Conservation (phyloP, 2,113 vertebrate genomes). For the Nerophis ophidion region DNA sequence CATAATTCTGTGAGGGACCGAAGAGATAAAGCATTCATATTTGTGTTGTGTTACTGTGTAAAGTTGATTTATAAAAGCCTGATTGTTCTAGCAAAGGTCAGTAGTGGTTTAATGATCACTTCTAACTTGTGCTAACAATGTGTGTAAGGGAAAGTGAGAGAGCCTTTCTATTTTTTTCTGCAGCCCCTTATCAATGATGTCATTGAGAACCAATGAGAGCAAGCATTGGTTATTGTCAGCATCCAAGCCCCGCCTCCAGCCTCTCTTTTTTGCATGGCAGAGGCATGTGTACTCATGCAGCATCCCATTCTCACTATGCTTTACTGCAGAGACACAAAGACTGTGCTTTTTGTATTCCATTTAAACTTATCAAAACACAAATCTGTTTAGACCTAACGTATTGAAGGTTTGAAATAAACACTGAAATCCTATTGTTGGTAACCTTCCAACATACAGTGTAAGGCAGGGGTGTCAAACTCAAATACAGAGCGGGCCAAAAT, state of each 20-base stretch:
- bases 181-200: slow-evolving; percentile 67
- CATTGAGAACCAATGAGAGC: slow-evolving; percentile 72
- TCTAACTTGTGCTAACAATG: slow-evolving; percentile 8
- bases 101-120: background rate
- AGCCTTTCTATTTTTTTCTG: slow-evolving; percentile 35
- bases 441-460: too few relatives aligned
- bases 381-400: too few relatives aligned
- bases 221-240: slow-evolving; percentile 27
- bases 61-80: background rate
- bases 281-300: slow-evolving; percentile 45
- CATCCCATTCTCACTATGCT: slow-evolving; percentile 57
- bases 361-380: background rate
- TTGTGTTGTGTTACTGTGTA: background rate
- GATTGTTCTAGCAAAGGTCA: background rate
- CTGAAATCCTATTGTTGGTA: too few relatives aligned
- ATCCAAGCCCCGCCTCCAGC: slow-evolving; percentile 47
- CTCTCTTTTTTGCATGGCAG: slow-evolving; percentile 40
- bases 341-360: slow-evolving; percentile 2
- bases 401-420: too few relatives aligned
- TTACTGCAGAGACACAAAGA: slow-evolving; percentile 28
- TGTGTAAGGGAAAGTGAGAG: slow-evolving; percentile 12
- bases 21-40: background rate
- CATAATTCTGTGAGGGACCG: background rate
- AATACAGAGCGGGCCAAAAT: too few relatives aligned
- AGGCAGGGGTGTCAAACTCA: too few relatives aligned